Conservation (phyloP, 2,888 invertebrate species). For the Stenurella melanura region DNA sequence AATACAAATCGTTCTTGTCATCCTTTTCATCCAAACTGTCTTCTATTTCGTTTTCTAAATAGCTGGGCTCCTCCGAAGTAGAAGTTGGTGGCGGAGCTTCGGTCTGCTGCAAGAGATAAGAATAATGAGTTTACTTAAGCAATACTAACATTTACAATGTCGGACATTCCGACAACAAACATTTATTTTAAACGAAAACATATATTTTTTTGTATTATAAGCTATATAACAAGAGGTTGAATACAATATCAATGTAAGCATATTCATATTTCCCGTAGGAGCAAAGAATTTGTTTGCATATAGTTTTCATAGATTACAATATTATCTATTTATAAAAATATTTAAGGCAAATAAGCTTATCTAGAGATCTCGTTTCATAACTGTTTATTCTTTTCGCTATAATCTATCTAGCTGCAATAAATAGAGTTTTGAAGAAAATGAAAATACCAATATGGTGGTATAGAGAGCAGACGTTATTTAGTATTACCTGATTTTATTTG, state of each 20-base stretch:
- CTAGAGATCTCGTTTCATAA: too few species aligned
- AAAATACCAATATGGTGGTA: too few species aligned
- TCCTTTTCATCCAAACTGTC: slow-evolving; percentile 59
- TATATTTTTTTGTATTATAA: slow-evolving; percentile 3
- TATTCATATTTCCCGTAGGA: neutral
- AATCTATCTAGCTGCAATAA: too few species aligned
- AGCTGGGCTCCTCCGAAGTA: slow-evolving; percentile 59
- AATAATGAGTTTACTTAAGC: slow-evolving; percentile 21
- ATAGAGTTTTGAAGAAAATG: too few species aligned
- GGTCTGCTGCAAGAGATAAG: slow-evolving; percentile 44
- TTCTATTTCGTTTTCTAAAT: slow-evolving; percentile 69
- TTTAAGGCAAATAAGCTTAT: neutral
- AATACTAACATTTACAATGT: slow-evolving; percentile 24
- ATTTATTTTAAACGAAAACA: neutral
- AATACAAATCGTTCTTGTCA: slow-evolving; percentile 66
- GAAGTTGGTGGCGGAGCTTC: slow-evolving; percentile 37
- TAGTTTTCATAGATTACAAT: neutral
- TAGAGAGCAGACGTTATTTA: too few species aligned
- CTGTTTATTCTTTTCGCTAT: too few species aligned
- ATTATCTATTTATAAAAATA: neutral
- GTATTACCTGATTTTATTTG: too few species aligned
- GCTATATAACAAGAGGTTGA: neutral
- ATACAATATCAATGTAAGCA: neutral
- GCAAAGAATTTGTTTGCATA: neutral
- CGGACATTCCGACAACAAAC: slow-evolving; percentile 7